Evolutionary conservation across 2,888 invertebrate genomes (phyloP).

Genomic region (Dolichomitus sp.): DNA sequence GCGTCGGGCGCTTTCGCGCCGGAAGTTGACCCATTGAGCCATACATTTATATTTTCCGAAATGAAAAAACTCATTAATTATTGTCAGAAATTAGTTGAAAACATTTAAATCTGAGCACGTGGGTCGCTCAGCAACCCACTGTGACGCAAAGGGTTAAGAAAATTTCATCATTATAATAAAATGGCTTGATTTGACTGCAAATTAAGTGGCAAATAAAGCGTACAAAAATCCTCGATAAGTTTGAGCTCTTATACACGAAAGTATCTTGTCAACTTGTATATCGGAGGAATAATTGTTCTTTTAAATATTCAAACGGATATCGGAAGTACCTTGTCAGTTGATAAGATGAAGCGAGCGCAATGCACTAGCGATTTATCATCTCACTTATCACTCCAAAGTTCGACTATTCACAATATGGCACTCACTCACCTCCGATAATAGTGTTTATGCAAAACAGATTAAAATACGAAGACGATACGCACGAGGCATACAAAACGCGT

Average conservation of each 20-base stretch:
- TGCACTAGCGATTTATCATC: slow-evolving; percentile 30
- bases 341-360: slow-evolving; percentile 27
- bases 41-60: no score
- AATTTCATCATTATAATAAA: no score
- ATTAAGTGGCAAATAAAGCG: neutral
- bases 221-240: neutral
- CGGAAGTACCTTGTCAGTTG: slow-evolving; percentile 33
- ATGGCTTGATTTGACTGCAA: neutral
- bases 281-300: neutral
- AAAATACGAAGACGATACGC: neutral
- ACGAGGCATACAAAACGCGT: slow-evolving; percentile 15
- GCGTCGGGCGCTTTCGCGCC: no score
- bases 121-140: no score
- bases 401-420: slow-evolving; percentile 2
- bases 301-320: slow-evolving; percentile 15
- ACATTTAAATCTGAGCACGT: no score
- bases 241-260: neutral
- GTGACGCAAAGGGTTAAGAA: no score
- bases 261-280: neutral
- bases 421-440: slow-evolving; percentile 27
- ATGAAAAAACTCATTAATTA: no score
- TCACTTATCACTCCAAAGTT: slow-evolving; percentile 15
- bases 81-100: no score
- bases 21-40: no score
- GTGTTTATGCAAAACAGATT: slow-evolving; percentile 45